These are phyloP conservation scores for Micronycteris hirsuta DNA, from an alignment of 2,113 vertebrate genomes.

Conservation along the genomic window DNA sequence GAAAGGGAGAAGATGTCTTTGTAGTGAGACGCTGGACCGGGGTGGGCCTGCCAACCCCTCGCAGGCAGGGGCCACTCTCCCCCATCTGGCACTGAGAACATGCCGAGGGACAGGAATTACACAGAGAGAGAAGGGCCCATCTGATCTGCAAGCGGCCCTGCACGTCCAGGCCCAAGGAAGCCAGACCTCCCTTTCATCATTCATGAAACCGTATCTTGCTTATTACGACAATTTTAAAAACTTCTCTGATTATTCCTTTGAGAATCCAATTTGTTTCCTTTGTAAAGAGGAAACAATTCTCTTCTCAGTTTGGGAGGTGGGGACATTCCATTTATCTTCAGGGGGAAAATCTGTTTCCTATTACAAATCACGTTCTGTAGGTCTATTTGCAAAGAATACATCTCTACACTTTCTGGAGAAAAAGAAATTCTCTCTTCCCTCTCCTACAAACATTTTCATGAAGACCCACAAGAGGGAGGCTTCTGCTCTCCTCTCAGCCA, in stretches of 20 bases:
- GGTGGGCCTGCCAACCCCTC: not conserved
- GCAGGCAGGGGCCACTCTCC: not conserved
- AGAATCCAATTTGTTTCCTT: conserved; percentile 72
- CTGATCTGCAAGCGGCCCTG: not conserved
- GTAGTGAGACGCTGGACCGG: not conserved
- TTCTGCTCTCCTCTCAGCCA: not conserved
- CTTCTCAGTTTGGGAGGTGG: conserved; percentile 66
- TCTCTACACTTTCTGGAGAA: not conserved
- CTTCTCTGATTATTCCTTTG: conserved; percentile 70
- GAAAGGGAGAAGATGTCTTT: not conserved
- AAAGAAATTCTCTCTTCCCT: not conserved
- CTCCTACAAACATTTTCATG: not conserved
- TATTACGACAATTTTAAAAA: conserved; percentile 69
- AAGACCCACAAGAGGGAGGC: not conserved
- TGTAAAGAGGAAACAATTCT: conserved; percentile 72
- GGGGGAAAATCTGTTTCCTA: conserved; percentile 70
- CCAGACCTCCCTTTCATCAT: conserved; percentile 64
- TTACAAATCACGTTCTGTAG: conserved; percentile 66
- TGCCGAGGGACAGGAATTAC: conserved; percentile 23
- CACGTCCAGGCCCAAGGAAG: conserved; percentile 10
- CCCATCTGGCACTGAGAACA: conserved; percentile 41
- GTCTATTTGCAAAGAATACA: conserved; percentile 55
- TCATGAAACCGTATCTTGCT: conserved; percentile 71
- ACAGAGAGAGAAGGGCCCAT: not conserved
- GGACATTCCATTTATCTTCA: conserved; percentile 71